Base-by-base conservation (phyloP, 2,888 invertebrate species). In the Callimorpha dominula region DNA sequence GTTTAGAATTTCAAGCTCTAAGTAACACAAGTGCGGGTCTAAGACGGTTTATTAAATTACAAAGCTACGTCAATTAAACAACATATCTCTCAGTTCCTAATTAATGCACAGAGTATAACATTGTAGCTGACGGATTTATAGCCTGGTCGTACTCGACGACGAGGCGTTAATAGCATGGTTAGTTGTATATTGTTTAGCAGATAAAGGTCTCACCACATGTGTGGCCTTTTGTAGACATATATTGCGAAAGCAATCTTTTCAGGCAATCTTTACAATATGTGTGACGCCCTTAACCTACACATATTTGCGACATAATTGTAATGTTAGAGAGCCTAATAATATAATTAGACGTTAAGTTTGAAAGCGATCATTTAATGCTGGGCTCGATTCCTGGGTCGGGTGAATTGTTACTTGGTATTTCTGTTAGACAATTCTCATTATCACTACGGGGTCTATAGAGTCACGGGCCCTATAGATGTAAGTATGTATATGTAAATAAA, bases 51-150 rank as follows among this genome's bases (percentile, higher is more conserved):
- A 12, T 42, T 40, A 20, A 65, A 46, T 52, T 54, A 70, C 62
- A 54, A 43, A 65, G 46, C 46, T n/a, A 43, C 52, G 52, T 17
- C 54, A 43, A 64, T 49, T 54, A 31, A 70, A 54, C 17, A 8
- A 15, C 54, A 46, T 70, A n/a, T 50, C 15, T 64, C 64, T 54
- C 11, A 15, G 31, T 46, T 64, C 31, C 54, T 70, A 65, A 65
- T 70, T 70, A 64, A 43, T 64, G 52, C 63, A 64, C 20, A 64
- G 50, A 57, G 20, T 40, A n/a, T 49, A 43, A 42, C 42, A 43
- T 12, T 57, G 11, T 42, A n/a, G 46, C 50, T 17, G 20, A 31
- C 42, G 54, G 40, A 65, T 70, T 65, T 46, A 70, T 70, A 40
- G n/a, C 65, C 15, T 54, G 31, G 20, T 50, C 17, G 17, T 70